These are phyloP conservation scores for Hydra vulgaris DNA, from an alignment of 30 jellyfish, hydroid and myxozoan species.

Conservation along the genomic window DNA sequence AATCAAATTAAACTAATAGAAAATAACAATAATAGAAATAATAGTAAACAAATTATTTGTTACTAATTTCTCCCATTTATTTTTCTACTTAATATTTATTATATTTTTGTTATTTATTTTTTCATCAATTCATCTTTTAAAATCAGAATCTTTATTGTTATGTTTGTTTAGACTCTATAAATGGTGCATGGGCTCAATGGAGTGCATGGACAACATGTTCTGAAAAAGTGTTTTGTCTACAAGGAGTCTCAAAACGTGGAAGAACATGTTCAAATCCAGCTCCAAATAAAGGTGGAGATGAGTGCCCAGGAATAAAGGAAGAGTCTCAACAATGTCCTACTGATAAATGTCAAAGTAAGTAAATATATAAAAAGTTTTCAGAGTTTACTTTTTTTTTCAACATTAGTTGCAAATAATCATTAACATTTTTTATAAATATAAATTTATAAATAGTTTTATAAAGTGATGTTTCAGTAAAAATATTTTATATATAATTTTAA, in stretches of 20 bases:
- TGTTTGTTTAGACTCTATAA: slow-evolving; percentile 49
- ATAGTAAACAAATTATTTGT: no score
- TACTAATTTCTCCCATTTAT: no score
- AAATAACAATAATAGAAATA: no score
- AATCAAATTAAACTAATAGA: no score
- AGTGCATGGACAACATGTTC: slow-evolving; percentile 48
- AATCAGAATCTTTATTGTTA: neutral
- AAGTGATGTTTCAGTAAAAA: no score
- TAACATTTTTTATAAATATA: no score
- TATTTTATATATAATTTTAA: no score
- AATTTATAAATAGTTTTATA: no score
- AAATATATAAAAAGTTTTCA: neutral
- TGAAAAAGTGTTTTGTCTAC: slow-evolving; percentile 38
- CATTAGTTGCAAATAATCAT: slow-evolving; percentile 4
- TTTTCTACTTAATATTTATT: no score
- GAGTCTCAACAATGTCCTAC: slow-evolving; percentile 60
- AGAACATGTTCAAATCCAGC: slow-evolving; percentile 92
- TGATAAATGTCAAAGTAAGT: slow-evolving; percentile 54
- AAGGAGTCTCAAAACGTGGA: slow-evolving; percentile 52
- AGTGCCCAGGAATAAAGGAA: slow-evolving; percentile 60
- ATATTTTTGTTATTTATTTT: neutral
- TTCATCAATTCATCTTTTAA: no score
- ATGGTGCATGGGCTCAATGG: slow-evolving; percentile 93
- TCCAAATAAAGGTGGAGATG: slow-evolving; percentile 90
- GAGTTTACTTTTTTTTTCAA: no score